phyloP scores from a whole-genome alignment of 2,113 vertebrate genomes.

The Apistogramma diplotaenia region DNA sequence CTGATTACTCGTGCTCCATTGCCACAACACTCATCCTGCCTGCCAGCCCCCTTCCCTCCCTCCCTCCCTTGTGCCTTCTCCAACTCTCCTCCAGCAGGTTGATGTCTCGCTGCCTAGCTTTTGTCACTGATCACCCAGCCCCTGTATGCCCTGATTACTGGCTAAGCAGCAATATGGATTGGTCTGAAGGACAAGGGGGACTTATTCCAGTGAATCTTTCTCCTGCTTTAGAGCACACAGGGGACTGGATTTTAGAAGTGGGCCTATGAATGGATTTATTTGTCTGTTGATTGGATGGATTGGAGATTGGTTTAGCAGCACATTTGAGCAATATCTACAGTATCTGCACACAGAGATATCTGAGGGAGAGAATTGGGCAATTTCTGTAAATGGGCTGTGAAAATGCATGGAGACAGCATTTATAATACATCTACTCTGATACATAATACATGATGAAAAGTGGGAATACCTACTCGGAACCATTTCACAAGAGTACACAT shows the following conservation, averaged over 20 bases:
- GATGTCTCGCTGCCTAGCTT: slow-evolving; percentile 70
- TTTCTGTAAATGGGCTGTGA: slow-evolving; percentile 49
- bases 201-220: slow-evolving; percentile 51
- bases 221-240: slow-evolving; percentile 1
- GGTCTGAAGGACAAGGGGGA: slow-evolving; percentile 65
- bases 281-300: slow-evolving; percentile 48
- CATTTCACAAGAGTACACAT: slow-evolving; percentile 19
- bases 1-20: slow-evolving; percentile 69
- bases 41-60: background rate
- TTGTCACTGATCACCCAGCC: slow-evolving; percentile 75
- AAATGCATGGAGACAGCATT: slow-evolving; percentile 45
- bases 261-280: slow-evolving; percentile 59
- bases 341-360: background rate
- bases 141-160: slow-evolving; percentile 70
- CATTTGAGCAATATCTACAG: slow-evolving; percentile 28
- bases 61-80: background rate
- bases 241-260: slow-evolving; percentile 21
- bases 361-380: slow-evolving; percentile 26
- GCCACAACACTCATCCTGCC: background rate
- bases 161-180: slow-evolving; percentile 70
- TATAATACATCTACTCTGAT: slow-evolving; percentile 40
- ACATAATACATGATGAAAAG: slow-evolving; percentile 41
- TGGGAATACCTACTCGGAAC: slow-evolving; percentile 4
- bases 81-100: slow-evolving; percentile 67
- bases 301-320: slow-evolving; percentile 41